phyloP scores from a whole-genome alignment of 1,140 invertebrate species.

The Drosophila auraria region DNA sequence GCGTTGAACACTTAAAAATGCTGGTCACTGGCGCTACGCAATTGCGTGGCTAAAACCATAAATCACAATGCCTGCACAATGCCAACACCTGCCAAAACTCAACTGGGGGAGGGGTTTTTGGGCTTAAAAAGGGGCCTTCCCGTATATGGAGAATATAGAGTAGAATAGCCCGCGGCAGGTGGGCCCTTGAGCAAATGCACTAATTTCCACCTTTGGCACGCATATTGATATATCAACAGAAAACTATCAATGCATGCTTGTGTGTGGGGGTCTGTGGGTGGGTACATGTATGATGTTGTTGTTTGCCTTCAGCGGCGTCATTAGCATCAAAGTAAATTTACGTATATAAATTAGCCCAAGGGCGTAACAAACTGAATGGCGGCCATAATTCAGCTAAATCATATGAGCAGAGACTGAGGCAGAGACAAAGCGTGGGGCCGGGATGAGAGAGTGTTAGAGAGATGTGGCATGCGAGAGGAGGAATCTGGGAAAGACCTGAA shows the following conservation, averaged over 20 bases:
- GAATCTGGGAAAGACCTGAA: conserved; percentile 19
- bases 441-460: background rate
- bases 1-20: conserved; percentile 55
- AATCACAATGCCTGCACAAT: conserved; percentile 56
- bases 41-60: conserved; percentile 55
- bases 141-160: conserved; percentile 11
- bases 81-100: conserved; percentile 44
- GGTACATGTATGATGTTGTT: conserved; percentile 27
- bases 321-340: conserved; percentile 75
- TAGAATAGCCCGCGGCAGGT: conserved; percentile 2
- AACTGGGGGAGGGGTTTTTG: conserved; percentile 8
- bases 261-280: conserved; percentile 16
- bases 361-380: conserved; percentile 38
- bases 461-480: conserved; percentile 3
- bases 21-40: conserved; percentile 47
- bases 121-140: conserved; percentile 15
- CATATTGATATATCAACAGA: conserved; percentile 67
- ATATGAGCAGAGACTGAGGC: conserved; percentile 24
- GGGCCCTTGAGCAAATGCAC: conserved; percentile 50
- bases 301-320: conserved; percentile 58
- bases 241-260: conserved; percentile 45
- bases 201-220: conserved; percentile 56
- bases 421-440: conserved; percentile 8
- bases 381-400: conserved; percentile 48
- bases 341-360: conserved; percentile 63